Evolutionary conservation across 2,797 vertebrate genomes (phyloP), one percentile per base, ranked within the genome.

Genomic region (Diplodus sargus): DNA sequence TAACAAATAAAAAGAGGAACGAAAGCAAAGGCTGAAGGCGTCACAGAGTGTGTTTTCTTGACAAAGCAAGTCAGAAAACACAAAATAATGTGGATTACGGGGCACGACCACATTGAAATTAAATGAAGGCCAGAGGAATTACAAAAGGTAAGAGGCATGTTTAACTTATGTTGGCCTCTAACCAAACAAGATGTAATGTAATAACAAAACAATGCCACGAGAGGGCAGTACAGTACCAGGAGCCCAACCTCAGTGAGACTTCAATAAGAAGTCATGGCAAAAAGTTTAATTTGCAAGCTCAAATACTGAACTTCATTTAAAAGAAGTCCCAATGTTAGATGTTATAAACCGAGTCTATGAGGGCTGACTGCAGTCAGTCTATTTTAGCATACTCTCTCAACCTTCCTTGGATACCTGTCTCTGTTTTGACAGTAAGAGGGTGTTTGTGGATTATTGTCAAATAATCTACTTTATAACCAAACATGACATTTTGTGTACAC

Each of bases 161-260:
- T 72, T 23, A 7, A 17, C 14, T 30, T 11, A 8, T 39, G 22
- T 25, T n/a, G 48, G 43, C 43, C 34, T 45, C 51, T 48, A 3
- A 5, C 0, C 6, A 16, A 58, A 25, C 47, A 28, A 61, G 52
- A 63, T 17, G 20, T 34, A 28, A 0, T 85, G 90, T 71, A 90
- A 65, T 60, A 75, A 42, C 30, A 12, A 2, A 2, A 0, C 0
- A 22, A 0, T 0, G 0, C 75, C 94, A 91, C 78, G 60, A 91
- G 91, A 49, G 75, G 65, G 84, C 90, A 89, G 89, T 79, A 60
- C 43, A 65, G 76, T 45, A 78, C 70, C 79, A 61, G 4, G 4
- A 52, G 43, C 56, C 23, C 3, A 3, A 28, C 1, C 8, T 45
- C 42, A 66, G 20, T 18, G n/a, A 23, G 13, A 1, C 25, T 20